These are phyloP conservation scores for Arnoldichthys spilopterus DNA, from an alignment of 2,797 vertebrate genomes.

Conservation along the genomic window DNA sequence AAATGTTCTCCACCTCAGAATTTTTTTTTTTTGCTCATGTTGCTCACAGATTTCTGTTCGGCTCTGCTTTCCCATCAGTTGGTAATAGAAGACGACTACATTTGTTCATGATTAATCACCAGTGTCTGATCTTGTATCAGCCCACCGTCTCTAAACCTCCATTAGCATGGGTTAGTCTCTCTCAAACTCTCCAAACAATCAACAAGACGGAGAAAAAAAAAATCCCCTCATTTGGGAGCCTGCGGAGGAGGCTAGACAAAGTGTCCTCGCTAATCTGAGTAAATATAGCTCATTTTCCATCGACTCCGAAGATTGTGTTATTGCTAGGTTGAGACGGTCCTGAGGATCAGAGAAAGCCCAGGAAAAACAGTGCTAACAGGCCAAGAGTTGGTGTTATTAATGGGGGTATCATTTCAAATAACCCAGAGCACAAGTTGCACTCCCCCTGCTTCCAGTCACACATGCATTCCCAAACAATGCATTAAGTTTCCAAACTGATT, in stretches of 20 bases:
- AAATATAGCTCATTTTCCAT: conserved; percentile 86
- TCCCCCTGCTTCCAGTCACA: conserved; percentile 81
- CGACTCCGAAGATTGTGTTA: conserved; percentile 87
- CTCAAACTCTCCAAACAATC: conserved; percentile 85
- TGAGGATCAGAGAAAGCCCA: conserved; percentile 56
- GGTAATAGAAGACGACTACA: conserved; percentile 62
- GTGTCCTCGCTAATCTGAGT: conserved; percentile 84
- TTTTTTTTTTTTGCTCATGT: conserved; percentile 12
- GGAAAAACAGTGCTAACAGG: conserved; percentile 62
- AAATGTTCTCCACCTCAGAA: conserved; percentile 19
- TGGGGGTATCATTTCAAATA: conserved; percentile 87
- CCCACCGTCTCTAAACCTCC: conserved; percentile 84
- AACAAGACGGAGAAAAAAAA: conserved; percentile 78
- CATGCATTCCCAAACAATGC: conserved; percentile 88
- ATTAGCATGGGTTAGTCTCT: conserved; percentile 81
- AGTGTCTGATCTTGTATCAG: conserved; percentile 85
- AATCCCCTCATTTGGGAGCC: conserved; percentile 79
- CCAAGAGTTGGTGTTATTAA: conserved; percentile 78
- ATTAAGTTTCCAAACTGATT: conserved; percentile 88
- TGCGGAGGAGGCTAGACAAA: conserved; percentile 80
- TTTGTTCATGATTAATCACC: conserved; percentile 79
- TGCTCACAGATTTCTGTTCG: conserved; percentile 52
- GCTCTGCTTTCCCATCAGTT: conserved; percentile 56
- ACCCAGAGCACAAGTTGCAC: conserved; percentile 82
- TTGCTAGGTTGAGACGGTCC: conserved; percentile 73